Conservation (phyloP, 2,888 invertebrate genomes). For the Athetis lepigone region DNA sequence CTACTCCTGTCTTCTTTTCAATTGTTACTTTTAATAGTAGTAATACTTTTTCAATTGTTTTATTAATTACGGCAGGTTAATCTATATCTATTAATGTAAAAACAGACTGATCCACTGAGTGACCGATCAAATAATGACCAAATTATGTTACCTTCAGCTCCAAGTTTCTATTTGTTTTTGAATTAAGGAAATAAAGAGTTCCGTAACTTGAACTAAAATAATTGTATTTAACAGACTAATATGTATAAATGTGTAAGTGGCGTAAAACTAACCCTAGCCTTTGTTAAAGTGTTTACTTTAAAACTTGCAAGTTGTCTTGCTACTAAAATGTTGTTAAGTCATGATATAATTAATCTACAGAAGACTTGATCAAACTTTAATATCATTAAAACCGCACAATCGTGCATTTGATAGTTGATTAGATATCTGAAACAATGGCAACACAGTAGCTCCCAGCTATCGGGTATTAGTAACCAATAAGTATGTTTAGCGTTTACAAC, state of each 20-base stretch:
- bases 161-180: too few relatives aligned
- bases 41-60: too few relatives aligned
- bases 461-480: conserved; percentile 16
- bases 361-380: conserved; percentile 6
- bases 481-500: conserved; percentile 26
- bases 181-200: too few relatives aligned
- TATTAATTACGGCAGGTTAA: too few relatives aligned
- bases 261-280: neutral
- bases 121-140: too few relatives aligned
- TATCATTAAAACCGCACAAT: conserved; percentile 9
- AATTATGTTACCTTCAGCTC: too few relatives aligned
- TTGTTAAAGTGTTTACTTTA: conserved; percentile 1
- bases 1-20: neutral
- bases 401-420: conserved; percentile 29
- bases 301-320: conserved; percentile 11
- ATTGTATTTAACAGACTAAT: too few relatives aligned
- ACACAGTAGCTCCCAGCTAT: conserved; percentile 6
- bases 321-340: neutral
- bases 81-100: too few relatives aligned
- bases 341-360: neutral
- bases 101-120: too few relatives aligned
- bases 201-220: too few relatives aligned
- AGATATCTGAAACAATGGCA: conserved; percentile 21
- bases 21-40: neutral
- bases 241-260: neutral